These are phyloP conservation scores for Spinus olivaceus DNA, from an alignment of 2,797 vertebrate genomes.

Conservation along the genomic window DNA sequence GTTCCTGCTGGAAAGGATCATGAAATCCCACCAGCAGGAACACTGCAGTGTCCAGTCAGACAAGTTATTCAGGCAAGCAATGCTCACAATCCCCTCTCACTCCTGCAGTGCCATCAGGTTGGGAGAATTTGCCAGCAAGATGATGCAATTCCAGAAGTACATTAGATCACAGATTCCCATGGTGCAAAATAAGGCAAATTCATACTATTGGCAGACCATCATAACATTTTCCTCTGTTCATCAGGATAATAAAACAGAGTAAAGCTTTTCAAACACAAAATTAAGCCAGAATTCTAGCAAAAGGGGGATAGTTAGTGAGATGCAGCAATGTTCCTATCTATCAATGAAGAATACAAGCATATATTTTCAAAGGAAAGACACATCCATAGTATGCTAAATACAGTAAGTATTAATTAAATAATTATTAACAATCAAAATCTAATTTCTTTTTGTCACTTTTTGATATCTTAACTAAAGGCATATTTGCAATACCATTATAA, in stretches of 20 bases:
- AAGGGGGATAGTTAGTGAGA: neutral
- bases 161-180: neutral
- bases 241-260: neutral
- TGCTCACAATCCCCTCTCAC: neutral
- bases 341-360: neutral
- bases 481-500: constrained; percentile 80
- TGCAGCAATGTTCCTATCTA: neutral
- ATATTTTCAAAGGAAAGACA: constrained; percentile 42
- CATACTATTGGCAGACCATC: neutral
- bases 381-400: constrained; percentile 59
- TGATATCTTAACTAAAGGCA: constrained; percentile 86
- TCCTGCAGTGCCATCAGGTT: neutral
- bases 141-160: neutral
- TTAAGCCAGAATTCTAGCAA: neutral
- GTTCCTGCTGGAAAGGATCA: neutral
- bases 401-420: constrained; percentile 74
- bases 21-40: neutral
- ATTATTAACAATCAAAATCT: constrained; percentile 78
- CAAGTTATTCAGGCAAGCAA: neutral
- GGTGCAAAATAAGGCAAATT: neutral
- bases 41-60: rapidly evolving
- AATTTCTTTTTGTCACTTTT: constrained; percentile 88
- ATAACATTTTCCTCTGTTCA: neutral
- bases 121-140: neutral
- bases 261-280: constrained; percentile 29